These are phyloP conservation scores for Phasia obesa DNA, from an alignment of 2,888 invertebrate species.

Conservation along the genomic window DNA sequence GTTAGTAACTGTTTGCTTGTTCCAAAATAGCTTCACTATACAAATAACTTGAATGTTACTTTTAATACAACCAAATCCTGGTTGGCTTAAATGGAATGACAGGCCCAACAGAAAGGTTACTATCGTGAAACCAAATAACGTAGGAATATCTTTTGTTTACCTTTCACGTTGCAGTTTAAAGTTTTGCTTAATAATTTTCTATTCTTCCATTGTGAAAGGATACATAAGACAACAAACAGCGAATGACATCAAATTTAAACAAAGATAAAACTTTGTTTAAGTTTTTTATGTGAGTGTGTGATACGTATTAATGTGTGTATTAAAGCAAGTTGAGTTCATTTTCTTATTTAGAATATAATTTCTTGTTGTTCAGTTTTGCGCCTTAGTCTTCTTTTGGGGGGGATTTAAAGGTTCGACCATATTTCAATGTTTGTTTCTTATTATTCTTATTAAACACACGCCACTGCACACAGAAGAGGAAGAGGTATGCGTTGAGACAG, in stretches of 20 bases:
- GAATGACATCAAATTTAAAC: constrained; percentile 36
- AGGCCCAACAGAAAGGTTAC: constrained; percentile 42
- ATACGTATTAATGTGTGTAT: neutral
- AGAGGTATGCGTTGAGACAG: neutral
- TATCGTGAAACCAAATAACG: constrained; percentile 57
- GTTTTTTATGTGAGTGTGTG: constrained; percentile 1
- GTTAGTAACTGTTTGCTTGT: neutral
- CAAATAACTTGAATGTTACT: constrained; percentile 10
- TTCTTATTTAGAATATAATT: constrained; percentile 4
- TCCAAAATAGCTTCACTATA: neutral
- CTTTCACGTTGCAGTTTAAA: constrained; percentile 68
- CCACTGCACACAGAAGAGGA: neutral
- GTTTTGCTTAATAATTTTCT: constrained; percentile 58
- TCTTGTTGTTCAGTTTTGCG: neutral
- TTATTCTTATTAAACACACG: constrained; percentile 12
- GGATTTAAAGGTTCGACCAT: constrained; percentile 39
- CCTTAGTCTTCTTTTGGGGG: neutral
- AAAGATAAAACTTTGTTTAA: constrained; percentile 39
- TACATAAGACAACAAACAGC: constrained; percentile 9
- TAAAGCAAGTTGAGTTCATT: constrained; percentile 18
- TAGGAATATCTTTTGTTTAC: constrained; percentile 69
- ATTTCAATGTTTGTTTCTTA: constrained; percentile 41
- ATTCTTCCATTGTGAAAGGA: constrained; percentile 22
- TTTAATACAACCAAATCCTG: constrained; percentile 39
- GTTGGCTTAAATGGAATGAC: constrained; percentile 16